Evolutionary conservation across 30 jellyfish, hydroid and myxozoan species (phyloP), one percentile per base, ranked within the genome.

Genomic region (Clytia hemisphaerica): DNA sequence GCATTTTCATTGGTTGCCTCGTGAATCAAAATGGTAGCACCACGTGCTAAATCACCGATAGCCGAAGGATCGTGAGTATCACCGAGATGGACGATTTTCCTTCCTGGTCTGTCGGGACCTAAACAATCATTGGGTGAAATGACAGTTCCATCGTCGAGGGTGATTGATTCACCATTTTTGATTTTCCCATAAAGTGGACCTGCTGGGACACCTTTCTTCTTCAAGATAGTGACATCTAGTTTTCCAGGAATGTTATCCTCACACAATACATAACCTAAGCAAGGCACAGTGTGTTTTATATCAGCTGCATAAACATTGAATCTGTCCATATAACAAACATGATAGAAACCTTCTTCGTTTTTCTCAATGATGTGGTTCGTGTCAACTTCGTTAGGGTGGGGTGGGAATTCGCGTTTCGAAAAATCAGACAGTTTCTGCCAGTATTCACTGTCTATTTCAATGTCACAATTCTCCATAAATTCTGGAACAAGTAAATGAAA

Each of bases 1-100:
- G 94, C 90, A 80, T 88, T 77, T 58, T 88, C 97, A 30, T 61
- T 65, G n/a, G 97, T 88, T 25, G 97, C 71, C 64, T 88, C 97
- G 37, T 88, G 97, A 30, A 88, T 86, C 6, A 88, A 14, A 42
- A 80, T 78, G 63, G 80, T 93, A 7, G 94, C 93, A 21, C 58
- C 82, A 15, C 24, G 46, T 0, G 90, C 84, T 24, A 22, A 10
- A 2, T 15, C 70, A 6, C 45, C 36, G 49, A 88, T 30, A 27
- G 69, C 61, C 31, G 68, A 81, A 3, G 94, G 70, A 65, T 88
- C 51, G 16, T 82, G 28, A 18, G 97, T 88, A 38, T 88, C 97
- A 15, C 97, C 97, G 16, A 88, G 80, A 4, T 79, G 73, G 1
- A 71, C 94, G 36, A 88, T 40, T 25, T 30, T 65, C 50, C 97